Percentiles rank a stretch among this genome's conserved stretches.
phyloP scores from a whole-genome alignment of 2,113 vertebrate genomes.

The Pachycephala philippinensis region DNA sequence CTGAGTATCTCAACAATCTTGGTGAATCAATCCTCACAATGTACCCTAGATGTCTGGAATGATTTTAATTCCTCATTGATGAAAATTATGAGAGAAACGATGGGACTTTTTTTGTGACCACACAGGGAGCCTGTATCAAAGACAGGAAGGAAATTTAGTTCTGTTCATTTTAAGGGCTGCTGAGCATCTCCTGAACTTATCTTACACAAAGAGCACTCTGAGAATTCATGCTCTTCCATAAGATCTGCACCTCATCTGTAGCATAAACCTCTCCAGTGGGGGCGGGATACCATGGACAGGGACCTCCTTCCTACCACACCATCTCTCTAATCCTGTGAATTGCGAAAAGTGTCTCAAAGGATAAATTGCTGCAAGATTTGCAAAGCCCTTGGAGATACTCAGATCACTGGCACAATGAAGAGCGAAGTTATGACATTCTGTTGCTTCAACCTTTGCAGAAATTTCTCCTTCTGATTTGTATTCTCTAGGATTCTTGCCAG shows the following conservation, averaged over 20 bases:
- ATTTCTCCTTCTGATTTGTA: background rate
- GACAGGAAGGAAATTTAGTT: background rate
- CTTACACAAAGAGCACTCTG: background rate
- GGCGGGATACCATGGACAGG: background rate
- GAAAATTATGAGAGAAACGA: background rate
- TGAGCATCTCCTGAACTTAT: background rate
- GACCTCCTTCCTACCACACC: background rate
- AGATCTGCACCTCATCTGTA: background rate
- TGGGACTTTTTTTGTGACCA: background rate
- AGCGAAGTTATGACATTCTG: background rate
- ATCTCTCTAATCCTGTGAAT: accelerated
- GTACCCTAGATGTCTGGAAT: constrained; percentile 24
- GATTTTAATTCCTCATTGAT: constrained; percentile 11
- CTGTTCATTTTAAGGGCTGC: background rate
- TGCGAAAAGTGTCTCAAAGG: background rate
- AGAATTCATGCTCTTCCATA: background rate
- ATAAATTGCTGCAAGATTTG: background rate
- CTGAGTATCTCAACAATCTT: constrained; percentile 27
- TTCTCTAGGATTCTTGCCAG: background rate
- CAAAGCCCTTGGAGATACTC: background rate
- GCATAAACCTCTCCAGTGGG: background rate
- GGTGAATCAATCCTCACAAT: constrained; percentile 20
- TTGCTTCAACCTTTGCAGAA: background rate
- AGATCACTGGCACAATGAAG: background rate
- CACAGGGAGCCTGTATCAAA: background rate